Percentiles rank a stretch among this genome's conserved stretches.
phyloP scores from a whole-genome alignment of 2,113 vertebrate species.

The Camelus bactrianus region DNA sequence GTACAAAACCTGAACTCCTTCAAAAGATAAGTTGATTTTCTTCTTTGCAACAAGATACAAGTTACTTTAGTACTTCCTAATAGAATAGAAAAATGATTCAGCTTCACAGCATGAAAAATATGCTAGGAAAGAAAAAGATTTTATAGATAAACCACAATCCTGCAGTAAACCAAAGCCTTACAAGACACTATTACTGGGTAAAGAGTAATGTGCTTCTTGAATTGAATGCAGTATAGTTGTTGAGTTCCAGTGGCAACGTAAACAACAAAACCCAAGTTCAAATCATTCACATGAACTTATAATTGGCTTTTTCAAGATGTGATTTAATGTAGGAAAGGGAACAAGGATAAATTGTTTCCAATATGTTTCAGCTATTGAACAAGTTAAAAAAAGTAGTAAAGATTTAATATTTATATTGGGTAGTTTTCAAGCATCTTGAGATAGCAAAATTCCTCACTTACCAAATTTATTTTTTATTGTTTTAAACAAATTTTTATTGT shows the following conservation, averaged over 20 bases:
- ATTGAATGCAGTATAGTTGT: neutral
- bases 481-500: too few species aligned
- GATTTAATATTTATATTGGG: neutral
- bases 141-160: constrained; percentile 56
- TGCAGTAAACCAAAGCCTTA: neutral
- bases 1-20: constrained; percentile 56
- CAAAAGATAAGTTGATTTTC: constrained; percentile 76
- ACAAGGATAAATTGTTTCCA: constrained; percentile 57
- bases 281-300: constrained; percentile 52
- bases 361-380: neutral
- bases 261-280: constrained; percentile 62
- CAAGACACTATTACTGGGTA: neutral
- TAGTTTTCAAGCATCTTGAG: constrained; percentile 15
- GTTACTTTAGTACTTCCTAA: constrained; percentile 64
- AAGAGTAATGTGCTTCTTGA: neutral
- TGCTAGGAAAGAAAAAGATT: constrained; percentile 53
- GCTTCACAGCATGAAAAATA: constrained; percentile 66
- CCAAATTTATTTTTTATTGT: neutral
- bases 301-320: constrained; percentile 66
- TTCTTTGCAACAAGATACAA: constrained; percentile 65
- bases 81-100: constrained; percentile 70
- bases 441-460: neutral
- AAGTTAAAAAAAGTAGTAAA: constrained; percentile 48
- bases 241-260: neutral
- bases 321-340: constrained; percentile 67